These are phyloP conservation scores for Carcharodon carcharias DNA, from an alignment of 2,797 vertebrate genomes.

Conservation along the genomic window DNA sequence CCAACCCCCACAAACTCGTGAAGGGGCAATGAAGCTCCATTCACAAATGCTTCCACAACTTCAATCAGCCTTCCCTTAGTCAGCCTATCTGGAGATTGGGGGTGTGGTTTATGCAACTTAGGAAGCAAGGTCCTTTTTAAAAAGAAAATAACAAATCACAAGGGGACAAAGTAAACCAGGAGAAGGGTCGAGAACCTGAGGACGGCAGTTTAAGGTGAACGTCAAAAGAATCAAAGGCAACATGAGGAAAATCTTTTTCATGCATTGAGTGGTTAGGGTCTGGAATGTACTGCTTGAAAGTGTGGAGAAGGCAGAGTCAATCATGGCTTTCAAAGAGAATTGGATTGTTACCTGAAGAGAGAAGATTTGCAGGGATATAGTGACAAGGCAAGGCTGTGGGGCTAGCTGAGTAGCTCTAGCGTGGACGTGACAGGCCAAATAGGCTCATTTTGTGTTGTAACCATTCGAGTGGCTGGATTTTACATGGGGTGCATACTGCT, in stretches of 20 bases:
- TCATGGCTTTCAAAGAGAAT: no score
- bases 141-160: background rate
- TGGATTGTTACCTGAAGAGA: no score
- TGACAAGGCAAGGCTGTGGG: no score
- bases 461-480: no score
- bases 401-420: no score
- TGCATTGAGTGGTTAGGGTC: background rate
- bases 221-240: background rate
- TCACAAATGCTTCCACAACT: background rate
- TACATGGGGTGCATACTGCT: no score
- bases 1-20: background rate
- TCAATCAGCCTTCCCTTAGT: background rate
- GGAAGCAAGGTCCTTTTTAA: background rate
- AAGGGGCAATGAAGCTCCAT: background rate
- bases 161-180: no score
- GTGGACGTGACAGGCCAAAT: no score
- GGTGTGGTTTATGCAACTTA: background rate
- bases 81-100: background rate
- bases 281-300: background rate
- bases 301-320: background rate
- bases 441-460: no score
- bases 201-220: background rate
- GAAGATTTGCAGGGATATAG: no score
- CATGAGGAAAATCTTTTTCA: background rate
- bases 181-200: background rate